Base-by-base conservation (phyloP, 1,140 invertebrate species). In the Brachionus asplanchnoidis region DNA sequence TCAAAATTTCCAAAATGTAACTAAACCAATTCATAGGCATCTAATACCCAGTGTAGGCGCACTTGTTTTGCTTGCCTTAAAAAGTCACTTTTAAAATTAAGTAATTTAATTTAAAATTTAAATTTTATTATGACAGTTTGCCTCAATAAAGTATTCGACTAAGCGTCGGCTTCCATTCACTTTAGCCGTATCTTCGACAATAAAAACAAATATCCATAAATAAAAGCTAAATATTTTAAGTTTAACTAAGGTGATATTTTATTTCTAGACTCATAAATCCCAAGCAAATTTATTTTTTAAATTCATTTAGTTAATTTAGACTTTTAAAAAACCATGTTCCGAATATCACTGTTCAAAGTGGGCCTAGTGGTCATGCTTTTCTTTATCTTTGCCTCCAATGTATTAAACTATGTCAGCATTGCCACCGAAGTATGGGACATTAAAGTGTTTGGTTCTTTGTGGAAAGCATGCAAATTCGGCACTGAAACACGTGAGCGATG, bases 341-440 rank as follows among this genome's bases (percentile, higher is more conserved):
- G 26, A 65, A 82, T 82, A 28, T 82, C 79, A 23, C 60, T 82
- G 53, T 82, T 82, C 53, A 82, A 82, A 68, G 53, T 82, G 20
- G 79, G 79, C n/a, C 79, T 82, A 12, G 79, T 82, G 36, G 20
- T 42, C 17, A 82, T 82, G 79, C 36, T 82, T 8, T 65, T 82
- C 26, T 82, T 82, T 44, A 44, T 82, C 8, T 36, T 60, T 12
- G 53, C 53, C 17, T 82, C 79, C 6, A 82, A 82, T 82, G 79
- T 82, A 26, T 23, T 82, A 14, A 82, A 82, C 23, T 82, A 82
- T 82, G 79, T 82, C 0, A 82, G 79, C 79, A 82, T 82, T 32
- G 79, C 53, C 28, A 26, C 26, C 23, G 12, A 44, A 65, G 60
- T 40, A 65, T 82, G 79, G 79, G 79, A 42, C 26, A 46, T 12